Evolutionary conservation across 2,888 invertebrate genomes (phyloP).

Genomic region (Parnassius apollo): DNA sequence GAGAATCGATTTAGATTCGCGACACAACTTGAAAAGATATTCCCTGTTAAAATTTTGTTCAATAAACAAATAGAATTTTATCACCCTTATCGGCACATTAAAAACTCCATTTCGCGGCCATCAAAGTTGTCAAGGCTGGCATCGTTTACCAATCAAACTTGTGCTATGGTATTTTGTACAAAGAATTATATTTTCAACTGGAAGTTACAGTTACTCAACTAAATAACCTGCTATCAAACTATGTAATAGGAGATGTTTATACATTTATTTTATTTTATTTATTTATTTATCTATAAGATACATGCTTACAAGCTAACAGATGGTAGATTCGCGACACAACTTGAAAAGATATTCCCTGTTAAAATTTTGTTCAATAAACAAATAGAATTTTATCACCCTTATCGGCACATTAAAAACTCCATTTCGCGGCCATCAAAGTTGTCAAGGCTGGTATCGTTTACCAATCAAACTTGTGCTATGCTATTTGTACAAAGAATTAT

Average conservation of each 20-base stretch:
- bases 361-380: conserved; percentile 31
- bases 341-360: not conserved
- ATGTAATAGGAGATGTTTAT: no score
- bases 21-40: not conserved
- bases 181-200: conserved; percentile 18
- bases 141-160: conserved; percentile 54
- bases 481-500: conserved; percentile 28
- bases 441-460: conserved; percentile 44
- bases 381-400: conserved; percentile 37
- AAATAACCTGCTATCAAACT: no score
- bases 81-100: conserved; percentile 43
- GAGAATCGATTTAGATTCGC: not conserved
- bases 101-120: conserved; percentile 44
- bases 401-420: conserved; percentile 47
- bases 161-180: conserved; percentile 31
- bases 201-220: conserved; percentile 1
- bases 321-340: not conserved
- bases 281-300: no score
- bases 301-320: no score
- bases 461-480: conserved; percentile 48
- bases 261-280: no score
- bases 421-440: conserved; percentile 46
- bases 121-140: conserved; percentile 45
- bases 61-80: conserved; percentile 37
- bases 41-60: conserved; percentile 12